Percentiles rank a stretch among this genome's conserved stretches.
Conservation (phyloP, 2,113 vertebrate genomes). For the Sinocyclocheilus grahami region DNA sequence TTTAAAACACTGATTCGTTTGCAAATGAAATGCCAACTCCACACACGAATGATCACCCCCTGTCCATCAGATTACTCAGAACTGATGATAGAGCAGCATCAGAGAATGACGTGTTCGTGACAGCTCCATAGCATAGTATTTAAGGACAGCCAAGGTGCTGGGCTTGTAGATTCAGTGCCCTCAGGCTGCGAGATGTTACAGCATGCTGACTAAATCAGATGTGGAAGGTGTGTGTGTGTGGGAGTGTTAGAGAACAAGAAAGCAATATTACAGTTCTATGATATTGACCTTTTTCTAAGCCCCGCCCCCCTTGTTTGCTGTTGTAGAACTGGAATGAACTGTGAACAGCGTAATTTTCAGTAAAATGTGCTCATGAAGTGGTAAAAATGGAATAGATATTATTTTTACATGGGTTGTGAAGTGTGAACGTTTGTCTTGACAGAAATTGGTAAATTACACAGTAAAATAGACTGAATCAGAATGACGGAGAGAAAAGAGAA, state of each 20-base stretch:
- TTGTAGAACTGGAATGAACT: background rate
- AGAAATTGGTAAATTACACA: background rate
- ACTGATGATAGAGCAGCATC: constrained; percentile 3
- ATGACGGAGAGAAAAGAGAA: too few relatives aligned
- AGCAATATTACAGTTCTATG: background rate
- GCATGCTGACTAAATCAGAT: constrained; percentile 46
- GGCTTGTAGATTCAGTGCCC: background rate
- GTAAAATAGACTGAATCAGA: background rate
- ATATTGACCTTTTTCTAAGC: background rate
- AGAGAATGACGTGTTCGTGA: background rate
- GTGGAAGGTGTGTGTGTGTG: constrained; percentile 25
- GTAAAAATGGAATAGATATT: background rate
- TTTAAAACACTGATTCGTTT: background rate
- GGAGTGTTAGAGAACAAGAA: constrained; percentile 14
- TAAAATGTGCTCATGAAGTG: background rate
- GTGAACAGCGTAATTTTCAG: background rate
- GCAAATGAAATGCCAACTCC: background rate
- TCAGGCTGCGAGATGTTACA: constrained; percentile 20
- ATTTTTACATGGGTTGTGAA: background rate
- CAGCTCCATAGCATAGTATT: constrained; percentile 11
- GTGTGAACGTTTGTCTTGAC: background rate
- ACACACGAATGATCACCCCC: background rate
- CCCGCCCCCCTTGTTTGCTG: background rate
- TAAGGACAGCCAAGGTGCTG: constrained; percentile 8
- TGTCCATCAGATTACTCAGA: background rate